phyloP scores from a whole-genome alignment of 2,797 vertebrate species.

The Ctenopoma kingsleyae region DNA sequence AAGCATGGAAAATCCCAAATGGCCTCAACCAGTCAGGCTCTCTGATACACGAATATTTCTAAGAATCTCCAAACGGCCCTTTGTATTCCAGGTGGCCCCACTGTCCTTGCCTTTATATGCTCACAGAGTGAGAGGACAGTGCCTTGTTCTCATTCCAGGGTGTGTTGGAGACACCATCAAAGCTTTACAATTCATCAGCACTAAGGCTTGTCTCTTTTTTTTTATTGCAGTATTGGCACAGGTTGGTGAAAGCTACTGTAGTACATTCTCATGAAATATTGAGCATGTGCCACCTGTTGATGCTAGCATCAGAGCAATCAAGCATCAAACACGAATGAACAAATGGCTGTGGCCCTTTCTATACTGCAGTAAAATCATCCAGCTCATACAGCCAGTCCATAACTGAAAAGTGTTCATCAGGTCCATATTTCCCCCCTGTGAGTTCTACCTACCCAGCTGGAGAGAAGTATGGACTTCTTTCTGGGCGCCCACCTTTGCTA shows the following conservation, averaged over 20 bases:
- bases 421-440: conserved; percentile 26
- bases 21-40: conserved; percentile 29
- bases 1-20: conserved; percentile 30
- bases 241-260: conserved; percentile 34
- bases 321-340: conserved; percentile 53
- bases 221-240: conserved; percentile 41
- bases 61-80: conserved; percentile 23
- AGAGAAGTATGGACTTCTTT: conserved; percentile 13
- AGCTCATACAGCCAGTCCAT: conserved; percentile 24
- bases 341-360: conserved; percentile 25
- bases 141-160: conserved; percentile 63
- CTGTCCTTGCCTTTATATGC: conserved; percentile 33
- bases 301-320: conserved; percentile 64
- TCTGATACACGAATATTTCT: conserved; percentile 30
- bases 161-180: conserved; percentile 51
- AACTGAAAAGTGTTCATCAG: conserved; percentile 45
- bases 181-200: conserved; percentile 50
- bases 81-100: conserved; percentile 5
- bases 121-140: conserved; percentile 16
- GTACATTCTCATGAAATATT: conserved; percentile 56
- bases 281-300: conserved; percentile 49
- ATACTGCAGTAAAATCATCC: conserved; percentile 1
- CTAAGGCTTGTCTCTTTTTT: conserved; percentile 1
- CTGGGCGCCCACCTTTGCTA: too few species aligned
- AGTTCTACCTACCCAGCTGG: conserved; percentile 39